Evolutionary conservation across 2,888 invertebrate species (phyloP), one percentile per base, ranked within the genome.

Genomic region (Gymnocheta viridis): DNA sequence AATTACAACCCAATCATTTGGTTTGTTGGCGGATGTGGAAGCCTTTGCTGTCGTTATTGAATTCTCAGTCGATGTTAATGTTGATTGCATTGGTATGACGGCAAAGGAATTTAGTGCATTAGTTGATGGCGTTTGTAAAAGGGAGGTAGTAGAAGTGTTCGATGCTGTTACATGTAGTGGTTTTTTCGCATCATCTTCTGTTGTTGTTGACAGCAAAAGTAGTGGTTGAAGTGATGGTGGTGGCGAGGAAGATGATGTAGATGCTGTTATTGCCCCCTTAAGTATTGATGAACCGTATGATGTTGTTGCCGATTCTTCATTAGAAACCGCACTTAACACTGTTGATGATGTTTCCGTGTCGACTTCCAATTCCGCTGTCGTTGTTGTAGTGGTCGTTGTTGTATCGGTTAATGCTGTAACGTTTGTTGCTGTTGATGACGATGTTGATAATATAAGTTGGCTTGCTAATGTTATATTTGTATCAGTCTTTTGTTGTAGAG

Each of bases 1-100:
- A 88, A 92, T 91, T 87, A 92, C 92, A 89, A 92, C 92, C 92
- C 92, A 92, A 89, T 92, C 92, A 88, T 91, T 92, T 85, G 90
- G 90, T 88, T 90, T 91, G 35, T 73, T 58, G 47, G 86, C 60
- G 35, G 80, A 67, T 78, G 86, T 22, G 12, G 67, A 58, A 47
- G 56, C 62, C 56, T 81, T 85, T 78, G 85, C 51, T 74, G 76
- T 24, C 29, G 85, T 69, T 70, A 82, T 54, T 41, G 79, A 60
- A 67, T 80, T 35, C 58, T 70, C 22, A 76, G 85, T 22, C 67
- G 83, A 35, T 76, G 85, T 69, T 82, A 82, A 29, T 74, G 85
- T 47, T 51, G 79, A 64, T 69, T 69, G 78, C 51, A 54, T 78
- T 44, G 74, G 41, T 14, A 41, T 44, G 58, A 32, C 27, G 49